Evolutionary conservation across 1,140 invertebrate species (phyloP).

Genomic region (Eubasilissa regina): DNA sequence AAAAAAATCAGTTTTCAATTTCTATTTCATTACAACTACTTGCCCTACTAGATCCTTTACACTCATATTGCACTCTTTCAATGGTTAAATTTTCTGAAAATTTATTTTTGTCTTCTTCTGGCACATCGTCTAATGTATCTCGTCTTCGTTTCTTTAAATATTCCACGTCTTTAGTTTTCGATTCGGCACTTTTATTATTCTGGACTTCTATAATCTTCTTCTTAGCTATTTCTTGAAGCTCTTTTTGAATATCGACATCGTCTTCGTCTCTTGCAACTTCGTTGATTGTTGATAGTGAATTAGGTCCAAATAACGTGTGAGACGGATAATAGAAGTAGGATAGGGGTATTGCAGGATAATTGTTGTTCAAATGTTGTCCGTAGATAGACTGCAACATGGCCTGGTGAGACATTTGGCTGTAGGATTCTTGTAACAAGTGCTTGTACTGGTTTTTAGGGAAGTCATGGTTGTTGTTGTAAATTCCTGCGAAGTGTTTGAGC

Average conservation of each 20-base stretch:
- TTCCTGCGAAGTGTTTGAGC: conserved; percentile 70
- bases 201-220: conserved; percentile 37
- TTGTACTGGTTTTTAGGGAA: conserved; percentile 71
- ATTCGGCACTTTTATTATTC: conserved; percentile 38
- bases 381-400: conserved; percentile 70
- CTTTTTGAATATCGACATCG: conserved; percentile 49
- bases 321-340: conserved; percentile 71
- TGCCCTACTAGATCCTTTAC: conserved; percentile 66
- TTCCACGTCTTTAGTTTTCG: conserved; percentile 51
- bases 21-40: conserved; percentile 72
- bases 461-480: conserved; percentile 67
- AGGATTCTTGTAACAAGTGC: conserved; percentile 67
- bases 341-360: conserved; percentile 67
- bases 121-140: conserved; percentile 41
- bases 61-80: conserved; percentile 62
- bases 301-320: conserved; percentile 66
- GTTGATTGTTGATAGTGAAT: conserved; percentile 61
- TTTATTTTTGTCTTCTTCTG: conserved; percentile 33
- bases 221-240: conserved; percentile 50
- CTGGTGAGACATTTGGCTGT: conserved; percentile 63
- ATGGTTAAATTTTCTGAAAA: conserved; percentile 26
- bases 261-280: conserved; percentile 51
- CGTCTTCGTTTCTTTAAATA: conserved; percentile 52
- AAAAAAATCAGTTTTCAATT: conserved; percentile 66
- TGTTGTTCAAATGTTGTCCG: conserved; percentile 68